phyloP scores from a whole-genome alignment of 2,888 invertebrate species.

The Thalpophila matura region DNA sequence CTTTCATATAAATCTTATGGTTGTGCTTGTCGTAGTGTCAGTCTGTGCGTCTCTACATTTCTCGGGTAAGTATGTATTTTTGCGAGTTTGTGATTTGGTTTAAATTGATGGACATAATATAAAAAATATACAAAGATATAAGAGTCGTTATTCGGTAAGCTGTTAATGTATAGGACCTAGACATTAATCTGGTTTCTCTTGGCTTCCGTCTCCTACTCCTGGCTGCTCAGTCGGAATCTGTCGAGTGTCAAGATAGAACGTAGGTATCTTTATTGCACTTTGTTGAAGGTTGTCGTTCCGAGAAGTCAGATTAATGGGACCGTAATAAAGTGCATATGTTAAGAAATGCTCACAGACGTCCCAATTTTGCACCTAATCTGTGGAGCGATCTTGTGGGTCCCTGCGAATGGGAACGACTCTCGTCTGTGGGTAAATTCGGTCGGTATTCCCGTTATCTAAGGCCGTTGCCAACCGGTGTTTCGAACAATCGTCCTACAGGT shows the following conservation, averaged over 20 bases:
- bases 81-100: constrained; percentile 26
- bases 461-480: constrained; percentile 39
- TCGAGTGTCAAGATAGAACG: constrained; percentile 16
- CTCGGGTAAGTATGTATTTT: constrained; percentile 32
- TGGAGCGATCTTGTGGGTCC: constrained; percentile 29
- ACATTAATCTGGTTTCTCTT: not conserved
- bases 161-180: constrained; percentile 8
- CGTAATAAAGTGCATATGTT: constrained; percentile 8
- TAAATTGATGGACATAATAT: constrained; percentile 1
- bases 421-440: constrained; percentile 45
- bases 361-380: constrained; percentile 21
- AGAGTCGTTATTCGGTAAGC: constrained; percentile 9
- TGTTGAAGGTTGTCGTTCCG: constrained; percentile 36
- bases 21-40: constrained; percentile 17
- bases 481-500: constrained; percentile 17
- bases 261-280: constrained; percentile 31
- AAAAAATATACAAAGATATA: not conserved
- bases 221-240: constrained; percentile 9
- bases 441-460: constrained; percentile 46
- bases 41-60: constrained; percentile 15
- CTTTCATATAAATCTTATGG: constrained; percentile 26
- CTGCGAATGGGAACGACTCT: constrained; percentile 29
- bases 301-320: constrained; percentile 34
- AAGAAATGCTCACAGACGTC: not conserved
- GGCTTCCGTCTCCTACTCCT: constrained; percentile 12